These are phyloP conservation scores for Pterois miles DNA, from an alignment of 2,797 vertebrate species.

Conservation along the genomic window DNA sequence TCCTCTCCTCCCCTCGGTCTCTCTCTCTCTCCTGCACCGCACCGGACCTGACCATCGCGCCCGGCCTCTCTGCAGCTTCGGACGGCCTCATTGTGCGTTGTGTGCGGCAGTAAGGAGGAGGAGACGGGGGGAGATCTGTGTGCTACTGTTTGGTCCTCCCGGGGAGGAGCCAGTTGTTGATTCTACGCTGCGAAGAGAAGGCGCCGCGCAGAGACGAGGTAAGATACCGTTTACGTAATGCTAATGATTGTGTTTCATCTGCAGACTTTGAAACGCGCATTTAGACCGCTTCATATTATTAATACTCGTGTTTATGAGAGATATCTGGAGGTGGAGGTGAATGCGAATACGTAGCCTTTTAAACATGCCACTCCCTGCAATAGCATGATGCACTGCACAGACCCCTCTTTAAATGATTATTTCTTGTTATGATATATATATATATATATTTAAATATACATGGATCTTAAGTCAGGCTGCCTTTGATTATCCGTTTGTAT, in stretches of 20 bases:
- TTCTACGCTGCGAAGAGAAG: conserved; percentile 76
- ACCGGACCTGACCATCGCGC: neutral
- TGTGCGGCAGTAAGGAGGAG: conserved; percentile 58
- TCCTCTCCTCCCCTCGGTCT: conserved; percentile 42
- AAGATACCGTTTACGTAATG: conserved; percentile 74
- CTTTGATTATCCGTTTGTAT: neutral
- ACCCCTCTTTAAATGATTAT: conserved; percentile 59
- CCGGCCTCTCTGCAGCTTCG: conserved; percentile 23
- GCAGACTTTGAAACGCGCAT: conserved; percentile 26
- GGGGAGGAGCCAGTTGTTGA: conserved; percentile 83
- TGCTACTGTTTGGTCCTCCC: conserved; percentile 67
- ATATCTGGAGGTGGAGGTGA: conserved; percentile 42
- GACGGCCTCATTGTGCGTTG: conserved; percentile 36
- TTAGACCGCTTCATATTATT: neutral
- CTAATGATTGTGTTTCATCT: conserved; percentile 46
- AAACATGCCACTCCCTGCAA: conserved; percentile 87
- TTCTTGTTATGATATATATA: too few relatives aligned
- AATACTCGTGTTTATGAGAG: neutral
- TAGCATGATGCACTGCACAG: conserved; percentile 72
- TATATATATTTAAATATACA: neutral
- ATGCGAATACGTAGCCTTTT: conserved; percentile 63
- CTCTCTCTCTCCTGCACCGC: conserved; percentile 17
- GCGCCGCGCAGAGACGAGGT: conserved; percentile 72
- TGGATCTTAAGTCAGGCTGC: neutral
- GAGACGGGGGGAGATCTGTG: conserved; percentile 42